A percentile compares a stretch with the other conserved stretches of the same genome.
Evolutionary conservation across 2,113 vertebrate genomes (phyloP).

Genomic region (Chamaetylas fuelleborni): DNA sequence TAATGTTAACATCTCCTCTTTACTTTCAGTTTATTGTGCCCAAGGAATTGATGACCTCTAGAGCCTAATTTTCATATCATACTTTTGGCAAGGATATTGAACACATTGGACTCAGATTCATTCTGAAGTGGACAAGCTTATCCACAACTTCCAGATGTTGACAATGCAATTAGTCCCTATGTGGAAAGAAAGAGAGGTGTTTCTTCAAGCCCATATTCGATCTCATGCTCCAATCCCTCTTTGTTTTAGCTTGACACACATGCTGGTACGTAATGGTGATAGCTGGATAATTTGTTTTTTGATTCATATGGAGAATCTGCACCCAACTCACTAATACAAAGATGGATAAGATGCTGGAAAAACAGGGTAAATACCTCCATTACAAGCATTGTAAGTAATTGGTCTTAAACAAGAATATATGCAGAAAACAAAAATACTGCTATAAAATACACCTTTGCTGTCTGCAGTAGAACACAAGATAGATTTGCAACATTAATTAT

Average conservation of each 20-base stretch:
- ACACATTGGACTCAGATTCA: not conserved
- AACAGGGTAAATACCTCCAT: slow-evolving; percentile 13
- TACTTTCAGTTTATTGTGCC: not conserved
- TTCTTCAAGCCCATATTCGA: slow-evolving; percentile 21
- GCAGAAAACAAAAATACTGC: slow-evolving; percentile 53
- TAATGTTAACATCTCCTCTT: not conserved
- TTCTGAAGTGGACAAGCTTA: not conserved
- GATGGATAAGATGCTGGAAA: slow-evolving; percentile 32
- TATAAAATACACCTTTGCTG: slow-evolving; percentile 47
- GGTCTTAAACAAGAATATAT: slow-evolving; percentile 60
- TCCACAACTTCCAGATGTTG: slow-evolving; percentile 32
- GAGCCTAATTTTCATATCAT: not conserved
- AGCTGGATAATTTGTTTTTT: slow-evolving; percentile 53
- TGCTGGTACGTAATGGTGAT: slow-evolving; percentile 34
- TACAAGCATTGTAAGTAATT: slow-evolving; percentile 56
- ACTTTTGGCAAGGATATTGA: not conserved
- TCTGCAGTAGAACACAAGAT: slow-evolving; percentile 32
- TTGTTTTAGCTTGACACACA: slow-evolving; percentile 59
- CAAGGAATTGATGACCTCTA: not conserved
- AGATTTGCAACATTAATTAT: slow-evolving; percentile 69
- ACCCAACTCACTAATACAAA: slow-evolving; percentile 28
- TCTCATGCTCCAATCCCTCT: slow-evolving; percentile 8
- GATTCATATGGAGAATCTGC: slow-evolving; percentile 40
- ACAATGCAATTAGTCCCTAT: not conserved
- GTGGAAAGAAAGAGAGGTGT: slow-evolving; percentile 5